Percentiles rank a stretch among this genome's conserved stretches.
These are phyloP conservation scores for Philereme transversata DNA, from an alignment of 2,888 invertebrate species.

Conservation along the genomic window DNA sequence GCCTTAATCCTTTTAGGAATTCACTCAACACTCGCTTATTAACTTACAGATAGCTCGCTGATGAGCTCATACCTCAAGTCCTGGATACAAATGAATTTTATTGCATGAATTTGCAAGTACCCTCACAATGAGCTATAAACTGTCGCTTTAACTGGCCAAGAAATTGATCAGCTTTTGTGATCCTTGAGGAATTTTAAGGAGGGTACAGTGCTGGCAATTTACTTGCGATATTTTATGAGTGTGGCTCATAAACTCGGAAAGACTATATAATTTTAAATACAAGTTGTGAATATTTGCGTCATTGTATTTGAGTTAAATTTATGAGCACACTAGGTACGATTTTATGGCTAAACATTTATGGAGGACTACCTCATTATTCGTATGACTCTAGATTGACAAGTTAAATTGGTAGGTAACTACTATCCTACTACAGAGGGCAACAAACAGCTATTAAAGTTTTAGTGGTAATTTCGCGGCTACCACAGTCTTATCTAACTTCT, in stretches of 20 bases:
- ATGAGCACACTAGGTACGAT: too few relatives aligned
- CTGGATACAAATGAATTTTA: slow-evolving; percentile 24
- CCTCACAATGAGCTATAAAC: slow-evolving; percentile 8
- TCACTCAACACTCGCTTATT: slow-evolving; percentile 53
- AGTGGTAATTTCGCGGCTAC: slow-evolving; percentile 57
- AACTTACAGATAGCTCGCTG: slow-evolving; percentile 57
- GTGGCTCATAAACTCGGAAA: neutral
- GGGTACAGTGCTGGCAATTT: neutral
- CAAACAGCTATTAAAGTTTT: slow-evolving; percentile 53
- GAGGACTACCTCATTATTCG: neutral
- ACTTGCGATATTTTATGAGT: slow-evolving; percentile 1
- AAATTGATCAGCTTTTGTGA: slow-evolving; percentile 10
- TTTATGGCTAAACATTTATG: neutral
- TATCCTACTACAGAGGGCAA: slow-evolving; percentile 6
- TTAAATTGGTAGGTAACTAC: slow-evolving; percentile 5
- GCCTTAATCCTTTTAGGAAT: slow-evolving; percentile 72
- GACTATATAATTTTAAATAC: too few relatives aligned
- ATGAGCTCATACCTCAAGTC: slow-evolving; percentile 55
- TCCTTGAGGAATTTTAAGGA: neutral
- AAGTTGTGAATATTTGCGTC: too few relatives aligned
- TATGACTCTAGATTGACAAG: neutral
- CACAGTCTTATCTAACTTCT: slow-evolving; percentile 56
- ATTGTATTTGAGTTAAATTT: too few relatives aligned
- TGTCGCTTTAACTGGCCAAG: slow-evolving; percentile 7
- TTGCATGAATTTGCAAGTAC: slow-evolving; percentile 13